A percentile compares a stretch with the other conserved stretches of the same genome.
Conservation (phyloP, 1,140 invertebrate species). For the Drosophila bifasciata region DNA sequence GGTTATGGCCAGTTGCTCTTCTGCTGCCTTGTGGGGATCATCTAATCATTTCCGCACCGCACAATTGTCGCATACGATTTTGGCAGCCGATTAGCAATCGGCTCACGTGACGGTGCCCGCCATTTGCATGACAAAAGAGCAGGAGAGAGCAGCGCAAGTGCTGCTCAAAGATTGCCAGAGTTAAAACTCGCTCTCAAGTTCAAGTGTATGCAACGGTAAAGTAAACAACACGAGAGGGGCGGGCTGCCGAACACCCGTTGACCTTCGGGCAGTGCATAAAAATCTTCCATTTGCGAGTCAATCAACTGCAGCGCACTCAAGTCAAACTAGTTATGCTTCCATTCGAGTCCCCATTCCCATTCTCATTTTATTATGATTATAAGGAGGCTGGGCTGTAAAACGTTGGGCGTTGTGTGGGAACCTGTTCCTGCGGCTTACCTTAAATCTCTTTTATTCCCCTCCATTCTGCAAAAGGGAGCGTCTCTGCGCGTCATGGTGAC, state of each 20-base stretch:
- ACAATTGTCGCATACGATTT: conserved; percentile 44
- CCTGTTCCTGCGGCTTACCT: conserved; percentile 19
- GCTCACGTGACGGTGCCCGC: conserved; percentile 52
- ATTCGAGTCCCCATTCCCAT: conserved; percentile 8
- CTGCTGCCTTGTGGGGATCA: neutral
- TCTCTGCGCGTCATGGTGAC: conserved; percentile 13
- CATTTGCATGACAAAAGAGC: conserved; percentile 60
- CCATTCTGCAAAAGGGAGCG: neutral
- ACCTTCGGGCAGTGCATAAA: conserved; percentile 62
- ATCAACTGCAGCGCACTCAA: conserved; percentile 50
- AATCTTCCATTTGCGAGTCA: conserved; percentile 70
- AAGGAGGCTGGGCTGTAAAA: conserved; percentile 27
- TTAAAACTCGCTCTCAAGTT: conserved; percentile 49
- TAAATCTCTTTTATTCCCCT: neutral
- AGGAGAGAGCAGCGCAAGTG: too few species aligned
- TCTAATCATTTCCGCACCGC: conserved; percentile 48
- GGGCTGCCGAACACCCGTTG: conserved; percentile 44
- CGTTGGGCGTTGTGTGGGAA: conserved; percentile 23
- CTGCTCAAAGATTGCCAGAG: too few species aligned
- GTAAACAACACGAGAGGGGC: conserved; percentile 22
- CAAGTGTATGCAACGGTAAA: conserved; percentile 71
- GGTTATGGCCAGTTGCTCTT: conserved; percentile 19
- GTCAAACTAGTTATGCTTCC: conserved; percentile 34
- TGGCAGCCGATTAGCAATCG: conserved; percentile 41
- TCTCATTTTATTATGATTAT: neutral